Evolutionary conservation across 2,797 vertebrate genomes (phyloP), one percentile per base, ranked within the genome.

Genomic region (Poecilia velifera): DNA sequence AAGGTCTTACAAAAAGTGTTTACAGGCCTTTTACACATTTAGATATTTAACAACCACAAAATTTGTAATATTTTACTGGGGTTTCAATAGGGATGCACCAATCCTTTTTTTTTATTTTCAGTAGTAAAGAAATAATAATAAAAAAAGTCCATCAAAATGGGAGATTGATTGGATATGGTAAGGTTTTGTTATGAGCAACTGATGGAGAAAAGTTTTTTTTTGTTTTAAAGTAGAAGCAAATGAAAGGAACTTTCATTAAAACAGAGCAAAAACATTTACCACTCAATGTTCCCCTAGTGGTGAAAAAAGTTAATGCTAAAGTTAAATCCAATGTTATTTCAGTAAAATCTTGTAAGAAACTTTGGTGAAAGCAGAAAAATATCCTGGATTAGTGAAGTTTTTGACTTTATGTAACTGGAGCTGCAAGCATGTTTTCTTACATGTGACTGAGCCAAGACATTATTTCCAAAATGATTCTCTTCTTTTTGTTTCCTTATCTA

Each of bases 271-370:
- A 39, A 68, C 45, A 47, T 34, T 57, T 51, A 70, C 66, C 80
- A 72, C 57, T 59, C 57, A 70, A 64, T 86, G 28, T 78, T 78
- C 92, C 92, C 84, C 93, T 93, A 85, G 92, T 94, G 94, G 89
- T 88, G 76, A 77, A 36, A 81, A 7, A 45, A 74, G 45, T 77
- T 20, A 89, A 76, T 87, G 80, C 88, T 87, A 4, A 76, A 9
- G n/a, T 66, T 10, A 12, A 10, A 36, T 14, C 72, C 57, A 14
- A 53, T 2, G 13, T 43, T 14, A 43, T 70, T 70, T 70, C 25
- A 43, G 39, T 22, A 41, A 43, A 41, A 43, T 25, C 22, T 43
- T 43, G 16, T 43, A 25, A 70, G 39, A 70, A 70, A 70, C 34
- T 66, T 66, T 20, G 7, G 1, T 22, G 18, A 39, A 22, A 39